Percentiles rank a stretch among this genome's conserved stretches.
Conservation (phyloP, 2,888 invertebrate species). For the Ormyrus labotus region DNA sequence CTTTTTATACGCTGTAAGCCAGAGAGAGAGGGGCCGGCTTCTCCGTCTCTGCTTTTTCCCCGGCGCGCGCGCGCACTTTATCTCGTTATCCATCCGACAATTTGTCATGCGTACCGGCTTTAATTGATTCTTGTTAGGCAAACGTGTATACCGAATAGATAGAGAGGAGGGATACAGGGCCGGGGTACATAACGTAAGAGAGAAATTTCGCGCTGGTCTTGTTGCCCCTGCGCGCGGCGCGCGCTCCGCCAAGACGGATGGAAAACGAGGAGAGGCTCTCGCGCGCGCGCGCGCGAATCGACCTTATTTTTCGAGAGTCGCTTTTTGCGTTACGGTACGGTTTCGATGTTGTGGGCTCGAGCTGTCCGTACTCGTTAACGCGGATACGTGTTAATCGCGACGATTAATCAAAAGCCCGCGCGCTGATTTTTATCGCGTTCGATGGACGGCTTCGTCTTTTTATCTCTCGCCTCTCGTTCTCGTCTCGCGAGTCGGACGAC, state of each 20-base stretch:
- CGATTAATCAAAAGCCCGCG: conserved; percentile 2
- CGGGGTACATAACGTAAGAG: too few relatives aligned
- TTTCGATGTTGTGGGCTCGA: not conserved
- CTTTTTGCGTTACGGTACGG: not conserved
- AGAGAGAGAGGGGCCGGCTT: not conserved
- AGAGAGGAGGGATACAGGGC: not conserved
- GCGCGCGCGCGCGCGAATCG: not conserved
- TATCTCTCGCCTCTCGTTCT: too few relatives aligned
- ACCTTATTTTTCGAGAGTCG: conserved; percentile 5
- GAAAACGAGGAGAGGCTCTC: conserved; percentile 4
- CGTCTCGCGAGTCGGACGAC: too few relatives aligned
- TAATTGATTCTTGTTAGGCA: conserved; percentile 48
- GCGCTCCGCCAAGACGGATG: not conserved
- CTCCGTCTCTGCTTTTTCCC: conserved; percentile 3
- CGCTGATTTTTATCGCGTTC: not conserved
- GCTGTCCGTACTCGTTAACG: not conserved
- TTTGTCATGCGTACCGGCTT: conserved; percentile 47
- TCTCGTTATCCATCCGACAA: conserved; percentile 47
- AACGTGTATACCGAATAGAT: conserved; percentile 1
- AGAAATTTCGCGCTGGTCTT: too few relatives aligned
- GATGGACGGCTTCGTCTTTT: too few relatives aligned
- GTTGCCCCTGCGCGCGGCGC: too few relatives aligned
- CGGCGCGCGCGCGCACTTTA: conserved; percentile 21
- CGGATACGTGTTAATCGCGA: conserved; percentile 28
- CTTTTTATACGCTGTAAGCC: not conserved